phyloP scores from a whole-genome alignment of 2,888 invertebrate species.

The Sphaerolaimus hirsutus region DNA sequence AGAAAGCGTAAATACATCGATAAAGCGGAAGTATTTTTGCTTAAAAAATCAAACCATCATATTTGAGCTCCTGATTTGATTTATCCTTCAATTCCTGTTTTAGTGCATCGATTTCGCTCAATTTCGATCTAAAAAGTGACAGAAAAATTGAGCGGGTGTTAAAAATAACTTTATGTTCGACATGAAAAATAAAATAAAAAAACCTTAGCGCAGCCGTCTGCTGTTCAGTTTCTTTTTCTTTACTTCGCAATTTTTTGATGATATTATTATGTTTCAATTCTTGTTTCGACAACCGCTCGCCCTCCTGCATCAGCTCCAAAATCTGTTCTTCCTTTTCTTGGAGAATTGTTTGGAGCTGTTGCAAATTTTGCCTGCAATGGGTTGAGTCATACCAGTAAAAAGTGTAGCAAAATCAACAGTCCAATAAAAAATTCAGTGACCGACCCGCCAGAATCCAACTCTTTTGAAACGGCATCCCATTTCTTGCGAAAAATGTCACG shows the following conservation, averaged over 20 bases:
- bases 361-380: slow-evolving; percentile 13
- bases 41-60: slow-evolving; percentile 22
- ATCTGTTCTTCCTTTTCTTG: slow-evolving; percentile 67
- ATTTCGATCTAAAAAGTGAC: slow-evolving; percentile 30
- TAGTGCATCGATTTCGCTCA: slow-evolving; percentile 57
- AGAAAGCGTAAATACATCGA: no score
- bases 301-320: slow-evolving; percentile 23
- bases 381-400: neutral
- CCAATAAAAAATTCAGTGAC: no score
- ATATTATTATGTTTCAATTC: slow-evolving; percentile 74
- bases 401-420: neutral
- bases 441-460: no score
- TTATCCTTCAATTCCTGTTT: slow-evolving; percentile 60
- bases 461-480: no score
- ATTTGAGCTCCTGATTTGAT: slow-evolving; percentile 61
- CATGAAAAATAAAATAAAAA: slow-evolving; percentile 7
- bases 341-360: slow-evolving; percentile 43
- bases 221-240: slow-evolving; percentile 63
- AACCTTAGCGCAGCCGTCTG: slow-evolving; percentile 53
- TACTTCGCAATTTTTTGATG: slow-evolving; percentile 69
- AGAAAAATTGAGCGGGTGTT: slow-evolving; percentile 1
- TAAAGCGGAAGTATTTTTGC: no score
- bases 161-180: neutral
- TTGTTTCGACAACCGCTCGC: slow-evolving; percentile 73
- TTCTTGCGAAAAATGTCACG: no score